These are phyloP conservation scores for Acanthurus lineatus DNA, from an alignment of 2,797 vertebrate genomes.

Conservation along the genomic window DNA sequence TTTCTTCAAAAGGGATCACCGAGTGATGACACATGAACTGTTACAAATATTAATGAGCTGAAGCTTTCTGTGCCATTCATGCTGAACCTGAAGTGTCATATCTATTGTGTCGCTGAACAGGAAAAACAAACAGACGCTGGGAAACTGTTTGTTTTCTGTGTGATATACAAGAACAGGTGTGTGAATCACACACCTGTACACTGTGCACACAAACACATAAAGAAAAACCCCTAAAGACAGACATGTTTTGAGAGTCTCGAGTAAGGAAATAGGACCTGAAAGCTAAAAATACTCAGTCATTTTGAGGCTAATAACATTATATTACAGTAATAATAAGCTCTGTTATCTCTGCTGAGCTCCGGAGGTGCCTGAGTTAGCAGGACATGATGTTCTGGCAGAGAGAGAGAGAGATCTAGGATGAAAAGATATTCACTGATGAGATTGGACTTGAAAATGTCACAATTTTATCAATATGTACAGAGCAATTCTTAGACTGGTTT, in stretches of 20 bases:
- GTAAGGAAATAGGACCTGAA: not conserved
- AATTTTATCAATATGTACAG: not conserved
- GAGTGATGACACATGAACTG: not conserved
- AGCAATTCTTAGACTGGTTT: too few relatives aligned
- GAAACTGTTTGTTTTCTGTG: not conserved
- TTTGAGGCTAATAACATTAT: too few relatives aligned
- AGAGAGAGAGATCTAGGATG: not conserved
- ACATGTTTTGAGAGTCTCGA: not conserved
- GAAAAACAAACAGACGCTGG: slow-evolving; percentile 7
- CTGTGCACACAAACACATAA: not conserved
- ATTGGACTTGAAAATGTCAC: not conserved
- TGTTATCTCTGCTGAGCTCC: not conserved
- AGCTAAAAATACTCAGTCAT: too few relatives aligned
- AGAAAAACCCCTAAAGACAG: not conserved
- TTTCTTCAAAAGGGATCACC: not conserved
- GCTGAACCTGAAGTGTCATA: not conserved
- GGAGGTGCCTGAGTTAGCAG: not conserved
- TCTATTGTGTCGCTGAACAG: slow-evolving; percentile 5
- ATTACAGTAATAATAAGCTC: not conserved
- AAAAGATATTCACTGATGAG: not conserved
- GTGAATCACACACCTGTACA: slow-evolving; percentile 30
- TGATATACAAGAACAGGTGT: slow-evolving; percentile 14
- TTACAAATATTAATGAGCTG: not conserved
- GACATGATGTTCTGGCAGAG: not conserved
- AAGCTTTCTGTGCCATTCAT: not conserved